phyloP scores from a whole-genome alignment of 2,797 vertebrate species.

The Pseudochirops corinnae region DNA sequence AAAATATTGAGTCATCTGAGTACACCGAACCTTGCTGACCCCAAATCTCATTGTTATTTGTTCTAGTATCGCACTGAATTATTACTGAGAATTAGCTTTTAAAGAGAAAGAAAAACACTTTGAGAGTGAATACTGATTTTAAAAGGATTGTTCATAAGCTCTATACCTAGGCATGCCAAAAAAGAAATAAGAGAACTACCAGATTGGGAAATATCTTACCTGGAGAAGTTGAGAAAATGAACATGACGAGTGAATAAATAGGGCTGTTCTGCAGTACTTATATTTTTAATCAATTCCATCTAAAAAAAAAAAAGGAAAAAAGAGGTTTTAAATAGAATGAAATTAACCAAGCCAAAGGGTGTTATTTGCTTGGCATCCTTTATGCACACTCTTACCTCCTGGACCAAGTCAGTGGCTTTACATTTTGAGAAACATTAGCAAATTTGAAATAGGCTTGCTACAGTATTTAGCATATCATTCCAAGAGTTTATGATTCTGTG shows the following conservation, averaged over 20 bases:
- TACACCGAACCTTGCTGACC: background rate
- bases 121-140: constrained; percentile 46
- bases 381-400: background rate
- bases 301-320: constrained; percentile 82
- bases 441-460: constrained; percentile 29
- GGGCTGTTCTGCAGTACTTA: constrained; percentile 95
- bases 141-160: constrained; percentile 25
- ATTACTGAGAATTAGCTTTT: constrained; percentile 14
- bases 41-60: background rate
- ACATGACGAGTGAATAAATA: constrained; percentile 99
- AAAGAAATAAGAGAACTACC: constrained; percentile 54
- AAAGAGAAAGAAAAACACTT: background rate
- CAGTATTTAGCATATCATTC: constrained; percentile 30
- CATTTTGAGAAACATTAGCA: constrained; percentile 11
- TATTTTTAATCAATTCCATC: constrained; percentile 98
- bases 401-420: constrained; percentile 24
- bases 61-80: background rate
- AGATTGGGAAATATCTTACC: constrained; percentile 86
- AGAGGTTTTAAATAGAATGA: constrained; percentile 75
- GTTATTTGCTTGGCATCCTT: constrained; percentile 1
- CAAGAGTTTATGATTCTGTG: background rate
- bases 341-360: constrained; percentile 38
- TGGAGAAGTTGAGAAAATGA: constrained; percentile 99
- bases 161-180: background rate
- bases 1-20: constrained; percentile 18